These are phyloP conservation scores for Triops cancriformis DNA, from an alignment of 1,140 invertebrate genomes.

Conservation along the genomic window DNA sequence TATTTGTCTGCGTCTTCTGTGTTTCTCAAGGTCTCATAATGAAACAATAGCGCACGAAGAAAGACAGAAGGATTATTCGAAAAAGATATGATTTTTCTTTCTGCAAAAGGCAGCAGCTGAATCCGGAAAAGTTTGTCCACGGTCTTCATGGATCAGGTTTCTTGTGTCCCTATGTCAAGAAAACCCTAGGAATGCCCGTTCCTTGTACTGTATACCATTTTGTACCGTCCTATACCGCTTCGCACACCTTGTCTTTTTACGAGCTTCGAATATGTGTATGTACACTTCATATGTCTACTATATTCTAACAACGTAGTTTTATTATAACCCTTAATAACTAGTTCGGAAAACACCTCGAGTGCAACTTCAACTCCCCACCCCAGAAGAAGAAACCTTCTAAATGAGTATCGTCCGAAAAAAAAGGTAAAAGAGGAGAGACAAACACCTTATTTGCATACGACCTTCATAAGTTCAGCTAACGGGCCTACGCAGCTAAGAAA, in stretches of 20 bases:
- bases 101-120: not conserved
- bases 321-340: not conserved
- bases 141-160: slow-evolving; percentile 4
- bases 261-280: not conserved
- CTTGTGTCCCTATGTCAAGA: not conserved
- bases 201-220: not conserved
- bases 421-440: not conserved
- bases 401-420: not conserved
- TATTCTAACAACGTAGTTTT: not conserved
- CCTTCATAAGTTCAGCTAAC: not conserved
- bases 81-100: not conserved
- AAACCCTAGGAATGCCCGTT: not conserved
- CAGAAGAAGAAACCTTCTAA: not conserved
- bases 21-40: not conserved
- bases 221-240: not conserved
- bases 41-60: not conserved
- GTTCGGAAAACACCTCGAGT: not conserved
- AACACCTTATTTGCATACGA: not conserved
- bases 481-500: not conserved
- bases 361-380: not conserved
- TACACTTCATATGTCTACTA: too few species aligned
- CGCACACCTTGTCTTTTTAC: not conserved
- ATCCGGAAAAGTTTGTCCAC: not conserved
- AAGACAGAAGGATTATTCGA: not conserved
- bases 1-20: not conserved